phyloP scores from a whole-genome alignment of 1,140 invertebrate genomes.

The Dreissena polymorpha region DNA sequence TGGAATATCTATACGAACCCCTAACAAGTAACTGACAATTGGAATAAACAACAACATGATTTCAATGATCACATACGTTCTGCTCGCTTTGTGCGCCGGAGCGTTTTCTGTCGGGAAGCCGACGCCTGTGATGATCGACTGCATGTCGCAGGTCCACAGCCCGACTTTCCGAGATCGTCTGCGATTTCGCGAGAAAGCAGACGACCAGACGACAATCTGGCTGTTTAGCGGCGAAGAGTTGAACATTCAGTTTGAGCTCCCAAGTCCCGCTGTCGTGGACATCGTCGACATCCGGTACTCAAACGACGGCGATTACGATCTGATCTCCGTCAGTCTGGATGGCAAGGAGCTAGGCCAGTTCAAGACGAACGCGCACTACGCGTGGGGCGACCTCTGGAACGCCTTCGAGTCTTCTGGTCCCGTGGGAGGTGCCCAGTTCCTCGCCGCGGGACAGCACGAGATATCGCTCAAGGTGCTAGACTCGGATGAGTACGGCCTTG shows the following conservation, averaged over 20 bases:
- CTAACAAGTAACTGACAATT: too few relatives aligned
- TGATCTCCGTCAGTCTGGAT: conserved; percentile 34
- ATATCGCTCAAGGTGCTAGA: conserved; percentile 11
- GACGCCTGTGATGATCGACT: conserved; percentile 23
- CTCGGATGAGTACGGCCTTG: conserved; percentile 38
- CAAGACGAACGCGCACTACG: background rate
- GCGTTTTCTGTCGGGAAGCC: background rate
- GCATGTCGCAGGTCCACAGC: conserved; percentile 14
- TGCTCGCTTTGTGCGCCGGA: background rate
- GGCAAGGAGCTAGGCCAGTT: conserved; percentile 17
- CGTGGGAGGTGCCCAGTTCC: background rate
- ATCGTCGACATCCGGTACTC: conserved; percentile 54
- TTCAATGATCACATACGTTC: too few relatives aligned
- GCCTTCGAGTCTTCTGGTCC: conserved; percentile 33
- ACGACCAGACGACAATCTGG: conserved; percentile 42
- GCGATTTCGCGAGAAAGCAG: background rate
- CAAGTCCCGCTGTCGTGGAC: conserved; percentile 22
- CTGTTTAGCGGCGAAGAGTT: conserved; percentile 24
- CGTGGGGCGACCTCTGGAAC: conserved; percentile 42
- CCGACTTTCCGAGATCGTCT: conserved; percentile 14
- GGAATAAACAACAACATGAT: too few relatives aligned
- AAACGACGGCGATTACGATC: conserved; percentile 54
- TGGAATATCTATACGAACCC: too few relatives aligned
- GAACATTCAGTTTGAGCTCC: conserved; percentile 44
- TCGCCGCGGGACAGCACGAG: conserved; percentile 21